These are phyloP conservation scores for Alcedo atthis DNA, from an alignment of 2,797 vertebrate species.

Conservation along the genomic window DNA sequence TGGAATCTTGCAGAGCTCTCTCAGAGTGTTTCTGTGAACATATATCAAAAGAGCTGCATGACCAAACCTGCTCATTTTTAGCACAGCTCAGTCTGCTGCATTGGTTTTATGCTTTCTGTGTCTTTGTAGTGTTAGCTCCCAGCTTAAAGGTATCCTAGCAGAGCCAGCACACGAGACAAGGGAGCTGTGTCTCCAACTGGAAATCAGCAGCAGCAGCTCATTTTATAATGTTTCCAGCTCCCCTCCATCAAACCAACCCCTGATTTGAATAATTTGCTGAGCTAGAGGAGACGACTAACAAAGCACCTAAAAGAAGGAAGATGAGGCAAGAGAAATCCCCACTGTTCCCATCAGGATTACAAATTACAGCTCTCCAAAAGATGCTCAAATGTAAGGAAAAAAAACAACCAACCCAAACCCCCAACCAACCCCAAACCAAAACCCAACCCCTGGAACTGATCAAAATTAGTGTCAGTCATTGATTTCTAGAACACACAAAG, in stretches of 20 bases:
- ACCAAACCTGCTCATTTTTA: conserved; percentile 43
- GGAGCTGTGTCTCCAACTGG: neutral
- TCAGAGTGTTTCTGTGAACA: neutral
- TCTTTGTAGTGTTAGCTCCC: conserved; percentile 36
- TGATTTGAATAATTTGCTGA: conserved; percentile 25
- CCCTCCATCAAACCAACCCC: neutral
- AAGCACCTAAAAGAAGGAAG: conserved; percentile 16
- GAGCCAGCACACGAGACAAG: neutral
- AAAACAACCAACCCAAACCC: neutral
- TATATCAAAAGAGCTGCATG: conserved; percentile 1
- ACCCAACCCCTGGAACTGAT: conserved; percentile 2
- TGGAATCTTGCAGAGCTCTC: neutral
- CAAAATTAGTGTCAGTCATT: conserved; percentile 55
- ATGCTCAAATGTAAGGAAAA: conserved; percentile 38
- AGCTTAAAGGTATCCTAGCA: conserved; percentile 48
- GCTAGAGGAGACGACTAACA: conserved; percentile 36
- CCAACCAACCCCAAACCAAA: neutral
- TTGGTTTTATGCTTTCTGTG: conserved; percentile 12
- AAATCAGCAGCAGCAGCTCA: conserved; percentile 26
- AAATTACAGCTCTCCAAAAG: conserved; percentile 35
- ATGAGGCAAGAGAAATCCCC: conserved; percentile 47
- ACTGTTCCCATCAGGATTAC: conserved; percentile 56
- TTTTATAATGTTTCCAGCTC: neutral
- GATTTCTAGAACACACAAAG: conserved; percentile 54
- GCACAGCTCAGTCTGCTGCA: conserved; percentile 40